Evolutionary conservation across 2,797 vertebrate species (phyloP).

Genomic region (Jordanella pulchra): DNA sequence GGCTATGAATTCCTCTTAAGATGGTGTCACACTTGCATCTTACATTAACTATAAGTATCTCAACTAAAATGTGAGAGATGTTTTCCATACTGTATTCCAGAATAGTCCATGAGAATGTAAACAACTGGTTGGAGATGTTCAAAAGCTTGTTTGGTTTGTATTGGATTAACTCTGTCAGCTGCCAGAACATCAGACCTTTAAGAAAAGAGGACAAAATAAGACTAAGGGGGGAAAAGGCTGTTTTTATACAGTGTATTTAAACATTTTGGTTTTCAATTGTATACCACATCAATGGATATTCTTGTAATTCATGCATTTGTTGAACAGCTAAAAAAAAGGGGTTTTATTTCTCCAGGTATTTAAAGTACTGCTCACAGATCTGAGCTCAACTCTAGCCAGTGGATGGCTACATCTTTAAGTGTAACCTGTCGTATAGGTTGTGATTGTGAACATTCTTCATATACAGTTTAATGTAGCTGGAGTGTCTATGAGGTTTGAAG

Average conservation of each 20-base stretch:
- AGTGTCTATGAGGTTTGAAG: too few relatives aligned
- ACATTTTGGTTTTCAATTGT: too few relatives aligned
- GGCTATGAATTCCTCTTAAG: neutral
- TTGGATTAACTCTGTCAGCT: neutral
- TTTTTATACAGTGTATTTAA: too few relatives aligned
- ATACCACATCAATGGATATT: neutral
- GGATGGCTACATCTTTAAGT: too few relatives aligned
- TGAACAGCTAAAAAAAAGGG: neutral
- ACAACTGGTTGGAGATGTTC: neutral
- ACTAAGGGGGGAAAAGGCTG: too few relatives aligned
- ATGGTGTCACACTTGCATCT: neutral
- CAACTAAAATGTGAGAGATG: slow-evolving; percentile 1
- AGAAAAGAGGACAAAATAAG: too few relatives aligned
- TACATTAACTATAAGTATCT: slow-evolving; percentile 7
- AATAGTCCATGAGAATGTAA: neutral
- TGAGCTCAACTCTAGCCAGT: neutral
- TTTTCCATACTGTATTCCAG: slow-evolving; percentile 8
- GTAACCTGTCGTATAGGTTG: too few relatives aligned
- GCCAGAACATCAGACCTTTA: slow-evolving; percentile 1
- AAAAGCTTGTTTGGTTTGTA: neutral
- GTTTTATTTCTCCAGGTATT: neutral
- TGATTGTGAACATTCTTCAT: too few relatives aligned
- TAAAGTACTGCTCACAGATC: neutral
- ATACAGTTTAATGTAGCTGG: too few relatives aligned
- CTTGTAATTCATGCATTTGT: neutral